Evolutionary conservation across 2,888 invertebrate genomes (phyloP), one percentile per base, ranked within the genome.

Genomic region (Chironomus riparius): DNA sequence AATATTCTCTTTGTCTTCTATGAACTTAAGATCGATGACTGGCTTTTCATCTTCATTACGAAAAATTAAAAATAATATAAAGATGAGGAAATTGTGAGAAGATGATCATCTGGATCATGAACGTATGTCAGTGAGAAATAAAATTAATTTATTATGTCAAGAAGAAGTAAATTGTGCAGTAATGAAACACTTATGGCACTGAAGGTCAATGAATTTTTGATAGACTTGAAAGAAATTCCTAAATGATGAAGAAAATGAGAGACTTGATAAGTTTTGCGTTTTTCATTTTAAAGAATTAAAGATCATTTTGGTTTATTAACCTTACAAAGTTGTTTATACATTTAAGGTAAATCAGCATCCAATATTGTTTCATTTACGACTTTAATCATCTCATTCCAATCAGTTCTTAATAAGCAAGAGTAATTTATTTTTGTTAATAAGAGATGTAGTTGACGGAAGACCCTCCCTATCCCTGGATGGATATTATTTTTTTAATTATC

Each of bases 121-220:
- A 15, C 56, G 56, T 18, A 38, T 38, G 38, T 38, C 38, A 38
- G 38, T 38, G 38, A 10, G 10, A 38, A 56, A 56, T 56, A 15
- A 15, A 15, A 7, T 56, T 56, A 15, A 56, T 56, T 18, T 56
- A 56, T 56, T 56, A 18, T 56, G 18, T 56, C 56, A 56, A 56
- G 18, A 56, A 18, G 56, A 56, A 18, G 7, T 56, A 18, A 56
- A 56, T 56, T 56, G n/a, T 56, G 56, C 56, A 56, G 21, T 24
- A 7, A 65, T 21, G 18, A 65, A 22, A 21, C n/a, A n/a, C 12
- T 65, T 65, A 24, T 24, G 24, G 62, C 62, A 13, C 12, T 65
- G 65, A 65, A 65, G 65, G 65, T 65, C 65, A 65, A 65, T 65
- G 65, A 65, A 65, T 65, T 65, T 62, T 65, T 56, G 56, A 56